These are phyloP conservation scores for Ceratina calcarata DNA, from an alignment of 1,140 invertebrate genomes.

Conservation along the genomic window DNA sequence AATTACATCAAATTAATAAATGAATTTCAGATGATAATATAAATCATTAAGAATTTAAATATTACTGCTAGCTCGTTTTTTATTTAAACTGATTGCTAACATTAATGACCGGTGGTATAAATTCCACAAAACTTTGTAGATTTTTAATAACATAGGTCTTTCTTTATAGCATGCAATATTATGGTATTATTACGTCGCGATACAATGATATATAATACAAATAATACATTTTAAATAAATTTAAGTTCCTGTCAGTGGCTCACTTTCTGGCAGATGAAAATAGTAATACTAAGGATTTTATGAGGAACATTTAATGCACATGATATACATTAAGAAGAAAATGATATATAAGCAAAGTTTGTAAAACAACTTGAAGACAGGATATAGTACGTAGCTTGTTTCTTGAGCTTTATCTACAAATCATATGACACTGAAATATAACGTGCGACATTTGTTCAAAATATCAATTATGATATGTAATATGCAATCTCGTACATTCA, in stretches of 20 bases:
- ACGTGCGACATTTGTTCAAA: conserved; percentile 19
- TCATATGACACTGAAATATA: conserved; percentile 1
- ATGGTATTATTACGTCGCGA: conserved; percentile 28
- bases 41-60: conserved; percentile 7
- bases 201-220: conserved; percentile 19
- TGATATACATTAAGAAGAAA: conserved; percentile 4
- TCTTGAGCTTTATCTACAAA: conserved; percentile 2
- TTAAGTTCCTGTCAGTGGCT: conserved; percentile 59
- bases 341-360: conserved; percentile 37
- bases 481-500: neutral
- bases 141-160: conserved; percentile 8
- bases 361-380: conserved; percentile 6
- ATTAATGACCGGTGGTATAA: neutral
- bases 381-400: conserved; percentile 11
- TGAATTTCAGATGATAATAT: conserved; percentile 11
- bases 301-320: conserved; percentile 1
- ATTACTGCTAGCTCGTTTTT: too few relatives aligned
- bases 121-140: neutral
- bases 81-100: too few relatives aligned
- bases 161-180: conserved; percentile 46
- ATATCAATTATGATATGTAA: neutral
- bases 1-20: conserved; percentile 6
- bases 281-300: conserved; percentile 22
- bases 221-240: conserved; percentile 35
- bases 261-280: conserved; percentile 67